Conservation (phyloP, 2,113 vertebrate genomes). For the Terrapene triunguis region DNA sequence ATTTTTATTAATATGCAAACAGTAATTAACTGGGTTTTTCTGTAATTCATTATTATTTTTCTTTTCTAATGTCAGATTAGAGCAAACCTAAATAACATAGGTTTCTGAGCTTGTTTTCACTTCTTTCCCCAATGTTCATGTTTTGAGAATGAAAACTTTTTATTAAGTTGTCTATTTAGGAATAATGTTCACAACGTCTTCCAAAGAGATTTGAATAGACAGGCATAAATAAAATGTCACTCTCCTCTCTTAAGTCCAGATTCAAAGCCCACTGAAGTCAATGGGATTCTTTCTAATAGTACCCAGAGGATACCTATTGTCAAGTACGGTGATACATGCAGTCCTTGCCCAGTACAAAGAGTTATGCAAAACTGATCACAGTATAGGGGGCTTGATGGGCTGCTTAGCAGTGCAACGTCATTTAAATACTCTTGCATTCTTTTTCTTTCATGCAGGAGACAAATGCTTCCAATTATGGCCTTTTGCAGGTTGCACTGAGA, state of each 20-base stretch:
- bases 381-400: not conserved
- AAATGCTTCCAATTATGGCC: not conserved
- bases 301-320: not conserved
- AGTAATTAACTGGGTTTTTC: not conserved
- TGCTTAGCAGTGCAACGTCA: conserved; percentile 1
- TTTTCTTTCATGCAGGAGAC: not conserved
- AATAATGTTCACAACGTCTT: not conserved
- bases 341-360: not conserved
- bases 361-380: not conserved
- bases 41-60: not conserved
- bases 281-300: not conserved
- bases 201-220: not conserved
- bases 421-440: not conserved
- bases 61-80: not conserved
- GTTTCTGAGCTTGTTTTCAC: not conserved
- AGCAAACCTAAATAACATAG: not conserved
- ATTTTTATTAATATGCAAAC: not conserved
- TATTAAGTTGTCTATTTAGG: not conserved
- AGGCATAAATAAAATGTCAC: not conserved
- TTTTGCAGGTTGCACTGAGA: not conserved
- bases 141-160: not conserved
- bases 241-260: not conserved
- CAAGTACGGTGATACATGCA: not conserved
- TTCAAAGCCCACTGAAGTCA: not conserved
- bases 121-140: not conserved